Base-by-base conservation (phyloP, 2,113 vertebrate genomes). In the Centropus unirufus region DNA sequence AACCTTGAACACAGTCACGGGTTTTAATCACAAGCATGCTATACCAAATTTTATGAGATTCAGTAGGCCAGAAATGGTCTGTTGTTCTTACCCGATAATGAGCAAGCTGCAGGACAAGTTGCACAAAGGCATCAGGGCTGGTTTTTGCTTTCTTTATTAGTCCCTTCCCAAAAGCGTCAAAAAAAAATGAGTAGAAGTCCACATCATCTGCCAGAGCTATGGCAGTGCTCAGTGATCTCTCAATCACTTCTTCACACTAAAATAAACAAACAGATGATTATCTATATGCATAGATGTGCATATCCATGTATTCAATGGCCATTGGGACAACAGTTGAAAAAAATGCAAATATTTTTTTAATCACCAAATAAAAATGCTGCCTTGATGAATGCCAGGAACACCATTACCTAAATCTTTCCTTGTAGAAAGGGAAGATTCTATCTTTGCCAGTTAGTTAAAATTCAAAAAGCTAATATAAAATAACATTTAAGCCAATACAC, bases 51-150 rank as follows among this genome's bases (percentile, higher is more conserved):
- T 22, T 78, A 23, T 8, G 58, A 68, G 34, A 51, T 7, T 76
- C 62, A 51, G 1, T 13, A 32, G 40, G 20, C 2, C 82, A 75
- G 44, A 72, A 83, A 24, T 24, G 69, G 20, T 32, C 5, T 11
- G 46, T 8, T 30, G 40, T n/a, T 19, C 96, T 95, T 85, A 99
- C 99, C 98, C 98, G 98, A 91, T 98, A 99, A 89, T 99, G 99
- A 20, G 99, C 99, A 66, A 99, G 98, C 98, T 99, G 99, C 21
- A 99, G 98, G 17, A 98, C 98, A 6, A 99, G 98, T 86, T 99
- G 99, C 78, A 99, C 98, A 15, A 99, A 99, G 73, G 98, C 99
- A 36, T 99, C 99, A 0, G 99, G 99, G 88, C 99, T 99, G 22
- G 98, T 99, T 91, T 98, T 98, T 69, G 98, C 98, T 91, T 99